A percentile compares a stretch with the other conserved stretches of the same genome.
These are phyloP conservation scores for Mesodorylaimus sp. DNA, from an alignment of 2,888 invertebrate species.

Conservation along the genomic window DNA sequence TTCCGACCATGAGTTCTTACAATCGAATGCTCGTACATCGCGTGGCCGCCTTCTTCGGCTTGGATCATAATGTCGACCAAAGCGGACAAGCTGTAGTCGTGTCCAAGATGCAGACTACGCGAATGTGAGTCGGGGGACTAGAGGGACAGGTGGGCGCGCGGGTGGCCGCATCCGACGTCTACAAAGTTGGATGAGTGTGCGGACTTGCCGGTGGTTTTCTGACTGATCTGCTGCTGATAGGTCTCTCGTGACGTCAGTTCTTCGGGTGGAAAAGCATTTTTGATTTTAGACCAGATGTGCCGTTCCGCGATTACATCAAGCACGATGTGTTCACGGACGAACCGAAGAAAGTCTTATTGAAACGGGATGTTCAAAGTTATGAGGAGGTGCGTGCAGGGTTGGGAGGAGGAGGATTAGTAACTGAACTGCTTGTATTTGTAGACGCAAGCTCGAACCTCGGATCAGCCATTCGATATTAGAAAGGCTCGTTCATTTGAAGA, in stretches of 20 bases:
- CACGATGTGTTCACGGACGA: conserved; percentile 45
- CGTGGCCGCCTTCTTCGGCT: conserved; percentile 74
- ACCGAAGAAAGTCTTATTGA: conserved; percentile 56
- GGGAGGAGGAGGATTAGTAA: neutral
- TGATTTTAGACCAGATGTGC: conserved; percentile 42
- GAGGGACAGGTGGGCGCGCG: neutral
- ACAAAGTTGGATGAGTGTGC: too few relatives aligned
- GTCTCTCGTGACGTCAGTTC: too few relatives aligned
- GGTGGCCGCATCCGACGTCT: neutral
- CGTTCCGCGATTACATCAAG: conserved; percentile 51
- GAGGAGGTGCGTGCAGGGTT: conserved; percentile 42
- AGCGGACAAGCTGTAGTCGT: conserved; percentile 55
- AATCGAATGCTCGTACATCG: conserved; percentile 88
- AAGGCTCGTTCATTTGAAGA: conserved; percentile 54
- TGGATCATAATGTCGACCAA: conserved; percentile 78
- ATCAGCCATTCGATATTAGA: neutral
- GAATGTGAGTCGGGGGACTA: conserved; percentile 34
- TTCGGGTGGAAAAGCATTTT: neutral
- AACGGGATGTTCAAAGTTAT: conserved; percentile 58
- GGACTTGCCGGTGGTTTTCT: too few relatives aligned
- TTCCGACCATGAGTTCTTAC: conserved; percentile 82
- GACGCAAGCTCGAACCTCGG: conserved; percentile 50
- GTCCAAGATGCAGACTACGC: conserved; percentile 48
- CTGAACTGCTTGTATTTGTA: conserved; percentile 14
- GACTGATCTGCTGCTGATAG: too few relatives aligned